phyloP scores from a whole-genome alignment of 2,113 vertebrate genomes.

The Anhinga rufa region DNA sequence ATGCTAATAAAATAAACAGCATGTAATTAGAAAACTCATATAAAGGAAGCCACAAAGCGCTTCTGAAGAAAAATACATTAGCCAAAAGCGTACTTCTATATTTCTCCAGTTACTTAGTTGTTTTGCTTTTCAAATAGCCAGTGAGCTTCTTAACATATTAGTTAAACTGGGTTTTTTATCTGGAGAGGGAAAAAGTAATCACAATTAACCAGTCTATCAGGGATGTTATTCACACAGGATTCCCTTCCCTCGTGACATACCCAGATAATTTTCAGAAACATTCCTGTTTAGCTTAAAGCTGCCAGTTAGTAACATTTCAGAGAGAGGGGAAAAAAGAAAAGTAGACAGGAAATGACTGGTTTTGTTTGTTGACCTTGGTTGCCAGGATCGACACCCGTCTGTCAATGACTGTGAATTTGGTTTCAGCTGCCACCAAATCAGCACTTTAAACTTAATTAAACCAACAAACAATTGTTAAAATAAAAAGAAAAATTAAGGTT shows the following conservation, averaged over 20 bases:
- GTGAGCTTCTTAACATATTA: not conserved
- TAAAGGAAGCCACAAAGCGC: not conserved
- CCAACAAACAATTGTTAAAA: not conserved
- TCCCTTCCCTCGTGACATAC: not conserved
- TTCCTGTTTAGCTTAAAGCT: conserved; percentile 12
- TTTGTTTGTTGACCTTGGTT: conserved; percentile 18
- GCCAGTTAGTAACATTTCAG: not conserved
- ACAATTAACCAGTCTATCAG: not conserved
- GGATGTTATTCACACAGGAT: not conserved
- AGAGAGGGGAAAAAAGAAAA: fast-evolving
- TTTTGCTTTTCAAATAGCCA: not conserved
- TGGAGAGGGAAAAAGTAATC: not conserved
- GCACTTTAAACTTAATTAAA: not conserved
- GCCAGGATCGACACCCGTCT: not conserved
- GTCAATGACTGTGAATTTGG: not conserved
- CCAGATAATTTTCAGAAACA: not conserved
- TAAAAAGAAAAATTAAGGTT: not conserved
- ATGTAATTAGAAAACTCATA: not conserved
- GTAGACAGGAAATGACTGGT: not conserved
- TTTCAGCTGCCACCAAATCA: conserved; percentile 1
- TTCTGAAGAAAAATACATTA: not conserved
- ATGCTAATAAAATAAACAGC: not conserved
- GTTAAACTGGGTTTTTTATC: not conserved
- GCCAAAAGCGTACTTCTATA: not conserved
- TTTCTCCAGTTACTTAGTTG: not conserved